These are phyloP conservation scores for Schlechtendalia chinensis DNA, from an alignment of 1,140 invertebrate species.

Conservation along the genomic window DNA sequence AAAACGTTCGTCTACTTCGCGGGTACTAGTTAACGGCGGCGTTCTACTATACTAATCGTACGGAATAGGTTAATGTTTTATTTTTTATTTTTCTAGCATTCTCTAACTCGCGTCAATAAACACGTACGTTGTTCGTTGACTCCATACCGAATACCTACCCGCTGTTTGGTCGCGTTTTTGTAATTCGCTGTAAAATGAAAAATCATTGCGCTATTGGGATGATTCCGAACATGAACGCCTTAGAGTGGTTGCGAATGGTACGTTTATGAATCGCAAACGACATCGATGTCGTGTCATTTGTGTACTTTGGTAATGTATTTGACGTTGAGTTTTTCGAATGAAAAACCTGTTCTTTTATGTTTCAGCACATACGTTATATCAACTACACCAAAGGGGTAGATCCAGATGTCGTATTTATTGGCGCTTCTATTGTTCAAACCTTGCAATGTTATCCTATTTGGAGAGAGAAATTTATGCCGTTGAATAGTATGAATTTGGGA, in stretches of 20 bases:
- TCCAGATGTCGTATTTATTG: constrained; percentile 87
- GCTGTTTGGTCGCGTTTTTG: neutral
- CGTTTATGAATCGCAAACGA: neutral
- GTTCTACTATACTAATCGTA: too few species aligned
- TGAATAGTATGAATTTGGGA: constrained; percentile 84
- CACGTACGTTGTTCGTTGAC: too few species aligned
- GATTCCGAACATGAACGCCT: neutral
- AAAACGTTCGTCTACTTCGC: too few species aligned
- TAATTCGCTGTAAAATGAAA: neutral
- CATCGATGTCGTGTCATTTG: too few species aligned
- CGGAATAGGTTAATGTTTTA: too few species aligned
- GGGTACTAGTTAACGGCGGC: too few species aligned
- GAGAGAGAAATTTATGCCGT: constrained; percentile 66
- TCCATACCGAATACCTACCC: too few species aligned
- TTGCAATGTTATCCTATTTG: constrained; percentile 77
- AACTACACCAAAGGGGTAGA: constrained; percentile 79
- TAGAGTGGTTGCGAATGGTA: neutral
- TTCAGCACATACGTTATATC: constrained; percentile 79
- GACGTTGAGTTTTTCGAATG: neutral
- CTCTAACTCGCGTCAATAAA: too few species aligned
- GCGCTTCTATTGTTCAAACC: constrained; percentile 79
- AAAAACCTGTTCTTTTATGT: constrained; percentile 52
- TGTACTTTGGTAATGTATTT: neutral
- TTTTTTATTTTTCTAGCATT: too few species aligned
- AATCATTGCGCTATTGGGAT: neutral